Base-by-base conservation (phyloP, 2,113 vertebrate genomes). In the Antennarius striatus region DNA sequence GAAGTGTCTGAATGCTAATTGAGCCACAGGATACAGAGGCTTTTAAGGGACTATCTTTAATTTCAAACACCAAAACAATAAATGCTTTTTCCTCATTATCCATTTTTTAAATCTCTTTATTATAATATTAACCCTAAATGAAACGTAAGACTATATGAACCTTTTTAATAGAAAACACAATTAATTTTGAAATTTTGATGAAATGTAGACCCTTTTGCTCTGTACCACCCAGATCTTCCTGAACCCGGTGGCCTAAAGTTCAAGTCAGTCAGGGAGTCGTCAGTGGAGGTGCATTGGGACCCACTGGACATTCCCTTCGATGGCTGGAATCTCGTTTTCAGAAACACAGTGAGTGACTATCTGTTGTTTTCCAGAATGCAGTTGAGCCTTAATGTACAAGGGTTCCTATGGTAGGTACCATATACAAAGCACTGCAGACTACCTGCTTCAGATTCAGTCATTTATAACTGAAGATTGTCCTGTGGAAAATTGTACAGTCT, bases 201-300 rank as follows among this genome's bases (percentile, higher is more conserved):
- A 36, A 48, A 47, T 32, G 12, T 54, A 9, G 8, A 54, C 5
- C 42, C 0, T 59, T 58, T 59, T 16, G 28, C 56, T 32, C 7
- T 6, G 47, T 57, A 60, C 68, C 63, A 53, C 62, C 54, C 83
- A 99, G 97, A 98, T 88, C 88, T 99, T 53, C 96, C 98, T 43
- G 93, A 95, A 71, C 97, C 98, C 6, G 96, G 98, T 76, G 98
- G 97, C 28, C 91, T 99, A 40, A 98, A 91, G 77, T 99, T 99
- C 89, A 99, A 98, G 88, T 95, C 96, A 8, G 92, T 99, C 39
- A 92, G 89, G 75, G 98, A 99, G 87, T 96, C 98, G 0, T 95
- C 96, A 0, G 95, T 99, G 49, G 95, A 98, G 76, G 98, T 99
- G 69, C 93, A 97, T 72, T 99, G 98, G 98, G 98, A 99, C 63